phyloP scores from a whole-genome alignment of 2,888 invertebrate genomes.

The Tetranychus piercei region DNA sequence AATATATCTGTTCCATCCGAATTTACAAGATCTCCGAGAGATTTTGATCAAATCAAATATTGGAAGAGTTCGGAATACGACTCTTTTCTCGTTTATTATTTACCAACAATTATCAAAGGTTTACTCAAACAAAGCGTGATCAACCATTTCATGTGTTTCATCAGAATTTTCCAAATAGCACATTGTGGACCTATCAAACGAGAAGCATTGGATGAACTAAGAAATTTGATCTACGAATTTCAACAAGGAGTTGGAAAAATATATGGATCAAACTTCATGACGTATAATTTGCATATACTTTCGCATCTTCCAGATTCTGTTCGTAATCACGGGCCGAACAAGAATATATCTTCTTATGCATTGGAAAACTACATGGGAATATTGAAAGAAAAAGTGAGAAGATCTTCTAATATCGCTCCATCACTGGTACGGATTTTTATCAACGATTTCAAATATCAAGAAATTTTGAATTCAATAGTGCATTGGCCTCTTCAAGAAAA shows the following conservation, averaged over 20 bases:
- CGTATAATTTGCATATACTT: constrained; percentile 7
- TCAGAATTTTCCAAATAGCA: not conserved
- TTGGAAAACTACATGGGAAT: constrained; percentile 2
- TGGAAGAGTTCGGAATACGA: not conserved
- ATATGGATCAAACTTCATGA: not conserved
- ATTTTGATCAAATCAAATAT: not conserved
- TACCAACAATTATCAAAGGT: not conserved
- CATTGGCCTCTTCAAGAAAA: not conserved
- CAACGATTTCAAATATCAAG: not conserved
- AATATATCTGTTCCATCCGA: not conserved
- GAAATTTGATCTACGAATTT: constrained; percentile 1
- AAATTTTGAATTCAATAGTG: not conserved
- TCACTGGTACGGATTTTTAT: not conserved
- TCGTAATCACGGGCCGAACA: not conserved
- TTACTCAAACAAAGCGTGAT: not conserved
- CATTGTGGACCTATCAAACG: not conserved
- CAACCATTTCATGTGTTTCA: not conserved
- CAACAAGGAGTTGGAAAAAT: not conserved
- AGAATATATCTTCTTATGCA: not conserved
- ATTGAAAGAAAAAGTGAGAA: not conserved
- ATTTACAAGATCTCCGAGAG: constrained; percentile 1
- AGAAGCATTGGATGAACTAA: not conserved
- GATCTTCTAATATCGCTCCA: not conserved
- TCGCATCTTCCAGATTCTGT: not conserved
- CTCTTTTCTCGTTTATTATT: not conserved